A percentile compares a stretch with the other conserved stretches of the same genome.
phyloP scores from a whole-genome alignment of 2,113 vertebrate genomes.

The Cervus canadensis region DNA sequence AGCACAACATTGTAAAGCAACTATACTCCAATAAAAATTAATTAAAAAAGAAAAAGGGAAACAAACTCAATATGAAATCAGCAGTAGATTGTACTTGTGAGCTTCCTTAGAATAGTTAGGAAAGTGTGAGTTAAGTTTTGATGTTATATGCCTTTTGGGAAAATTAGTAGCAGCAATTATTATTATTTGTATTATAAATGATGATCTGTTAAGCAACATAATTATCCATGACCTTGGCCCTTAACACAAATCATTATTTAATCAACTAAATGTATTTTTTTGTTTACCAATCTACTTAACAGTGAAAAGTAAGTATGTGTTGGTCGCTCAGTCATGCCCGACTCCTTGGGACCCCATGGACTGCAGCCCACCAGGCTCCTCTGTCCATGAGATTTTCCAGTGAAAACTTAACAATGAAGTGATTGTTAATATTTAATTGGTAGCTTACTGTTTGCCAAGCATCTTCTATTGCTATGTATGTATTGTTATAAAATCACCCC shows the following conservation, averaged over 20 bases:
- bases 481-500: background rate
- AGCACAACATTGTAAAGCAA: background rate
- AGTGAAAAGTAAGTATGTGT: background rate
- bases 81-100: background rate
- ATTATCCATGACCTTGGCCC: background rate
- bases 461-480: background rate
- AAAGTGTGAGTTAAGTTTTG: background rate
- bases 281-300: background rate
- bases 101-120: background rate
- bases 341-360: background rate
- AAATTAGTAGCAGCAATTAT: background rate
- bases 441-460: background rate
- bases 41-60: background rate
- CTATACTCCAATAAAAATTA: background rate
- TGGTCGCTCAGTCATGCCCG: background rate
- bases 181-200: background rate
- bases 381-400: background rate
- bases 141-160: background rate
- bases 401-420: background rate
- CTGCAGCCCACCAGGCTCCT: background rate
- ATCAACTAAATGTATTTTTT: background rate
- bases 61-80: background rate
- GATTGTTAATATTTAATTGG: constrained; percentile 14
- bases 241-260: background rate
- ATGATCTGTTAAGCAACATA: background rate